Evolutionary conservation across 1,140 invertebrate species (phyloP), one percentile per base, ranked within the genome.

Genomic region (Calephelis nemesis): DNA sequence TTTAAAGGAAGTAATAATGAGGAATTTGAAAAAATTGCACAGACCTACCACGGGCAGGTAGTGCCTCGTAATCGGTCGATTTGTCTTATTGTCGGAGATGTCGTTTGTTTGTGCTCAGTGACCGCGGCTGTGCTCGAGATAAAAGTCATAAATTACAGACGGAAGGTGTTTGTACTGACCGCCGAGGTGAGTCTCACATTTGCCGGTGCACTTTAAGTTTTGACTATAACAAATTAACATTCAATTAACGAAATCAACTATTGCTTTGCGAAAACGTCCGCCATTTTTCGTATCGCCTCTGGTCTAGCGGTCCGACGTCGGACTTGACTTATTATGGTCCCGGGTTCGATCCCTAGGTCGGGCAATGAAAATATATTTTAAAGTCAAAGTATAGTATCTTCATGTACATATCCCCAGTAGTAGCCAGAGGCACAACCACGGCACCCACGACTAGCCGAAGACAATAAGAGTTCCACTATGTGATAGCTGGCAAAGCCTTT

Each of bases 121-220:
- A 88, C 88, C 88, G 85, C 86, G 83, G 82, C 84, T 76, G 74
- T 87, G 85, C 75, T 79, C 79, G 79, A 90, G 88, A 91, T 90
- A 91, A 88, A 86, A 84, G 83, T 82, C 82, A 91, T 91, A 91
- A 90, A 90, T 91, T 82, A 90, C 79, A 68, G 85, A 87, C 86
- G 82, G 87, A 87, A 90, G 86, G 83, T 87, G 86, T 83, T 83
- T 87, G 80, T 87, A 84, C 83, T 83, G 82, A 81, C 84, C 84
- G 85, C 74, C 81, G 78, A 84, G 83, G 74, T 86, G 81, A 77
- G 76, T 74, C 78, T 64, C 68, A 80, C 77, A 81, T 81, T 75
- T 77, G 70, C 65, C 54, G 72, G 74, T 71, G 75, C 75, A 82
- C 69, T 80, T 75, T 76, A 70, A 70, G 62, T 67, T 47, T 15